Evolutionary conservation across 2,888 invertebrate genomes (phyloP), one percentile per base, ranked within the genome.

Genomic region (Ennomos fuscantarius): DNA sequence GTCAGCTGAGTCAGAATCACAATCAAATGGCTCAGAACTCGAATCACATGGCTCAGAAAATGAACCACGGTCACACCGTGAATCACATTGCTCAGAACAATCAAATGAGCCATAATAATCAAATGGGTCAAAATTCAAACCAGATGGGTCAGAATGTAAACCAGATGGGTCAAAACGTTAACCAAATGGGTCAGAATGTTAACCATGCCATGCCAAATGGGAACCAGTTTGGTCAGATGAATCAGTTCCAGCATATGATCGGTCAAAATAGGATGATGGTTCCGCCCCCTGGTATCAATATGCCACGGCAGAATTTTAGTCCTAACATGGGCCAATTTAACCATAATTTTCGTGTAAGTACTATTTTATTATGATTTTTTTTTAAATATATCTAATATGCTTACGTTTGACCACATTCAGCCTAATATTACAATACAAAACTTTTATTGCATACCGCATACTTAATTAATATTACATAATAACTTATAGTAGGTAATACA

Each of bases 311-410:
- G 64, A 89, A 84, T 76, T 91, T 87, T 63, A 86, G 66, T 42
- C 79, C 82, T 0, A 89, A 80, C 49, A 78, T 89, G 73, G 84
- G 82, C 1, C 88, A 84, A 44, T 88, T 69, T 55, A 89, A 89
- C 50, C 79, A 75, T 36, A 89, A 82, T 79, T 91, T 89, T 87
- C 89, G 91, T 62, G 91, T 92, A 73, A 89, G 91, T 90, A 69
- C 58, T 44, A 13, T 11, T 37, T 43, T 11, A 39, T 34, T 47
- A 37, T 1, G 24, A 43, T 46, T 12, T 66, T 60, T 9, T 13
- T 55, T 56, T 1, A 39, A 35, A n/a, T n/a, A 24, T 24, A 6
- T 24, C 5, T 6, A 5, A 24, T 6, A 24, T 3, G 24, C 24
- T 24, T 24, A 24, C 5, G 24, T 24, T 24, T 24, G 24, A 24